Conservation (phyloP, 2,797 vertebrate genomes). For the Cynopterus sphinx region DNA sequence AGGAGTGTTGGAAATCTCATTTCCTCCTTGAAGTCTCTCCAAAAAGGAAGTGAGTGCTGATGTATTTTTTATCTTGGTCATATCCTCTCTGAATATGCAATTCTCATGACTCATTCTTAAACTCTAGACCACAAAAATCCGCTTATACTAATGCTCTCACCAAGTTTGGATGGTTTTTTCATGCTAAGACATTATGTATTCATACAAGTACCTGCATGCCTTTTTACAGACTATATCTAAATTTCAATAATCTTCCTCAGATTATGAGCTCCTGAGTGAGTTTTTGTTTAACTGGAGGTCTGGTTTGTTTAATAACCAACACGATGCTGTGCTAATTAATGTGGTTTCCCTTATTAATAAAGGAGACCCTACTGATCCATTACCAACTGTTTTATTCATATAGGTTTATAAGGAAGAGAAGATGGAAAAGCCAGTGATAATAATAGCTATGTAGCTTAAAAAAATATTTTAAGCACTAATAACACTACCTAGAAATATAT, state of each 20-base stretch:
- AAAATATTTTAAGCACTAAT: constrained; percentile 16
- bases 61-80: constrained; percentile 27
- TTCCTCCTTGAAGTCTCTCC: constrained; percentile 64
- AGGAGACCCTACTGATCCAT: background rate
- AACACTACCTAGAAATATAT: background rate
- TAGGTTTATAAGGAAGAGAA: constrained; percentile 18
- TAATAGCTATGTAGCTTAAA: background rate
- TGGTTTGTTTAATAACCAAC: background rate
- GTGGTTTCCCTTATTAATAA: background rate
- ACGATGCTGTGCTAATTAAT: background rate
- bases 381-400: constrained; percentile 5
- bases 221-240: background rate
- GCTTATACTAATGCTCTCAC: background rate
- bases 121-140: constrained; percentile 26
- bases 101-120: constrained; percentile 58
- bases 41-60: constrained; percentile 40
- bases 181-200: background rate
- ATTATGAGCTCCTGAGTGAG: background rate
- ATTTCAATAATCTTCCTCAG: background rate
- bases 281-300: constrained; percentile 20
- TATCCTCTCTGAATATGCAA: constrained; percentile 35
- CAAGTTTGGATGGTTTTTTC: background rate
- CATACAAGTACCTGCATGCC: background rate
- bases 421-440: background rate
- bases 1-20: constrained; percentile 48